Conservation (phyloP, 2,888 invertebrate species). For the Thymelicus sylvestris region DNA sequence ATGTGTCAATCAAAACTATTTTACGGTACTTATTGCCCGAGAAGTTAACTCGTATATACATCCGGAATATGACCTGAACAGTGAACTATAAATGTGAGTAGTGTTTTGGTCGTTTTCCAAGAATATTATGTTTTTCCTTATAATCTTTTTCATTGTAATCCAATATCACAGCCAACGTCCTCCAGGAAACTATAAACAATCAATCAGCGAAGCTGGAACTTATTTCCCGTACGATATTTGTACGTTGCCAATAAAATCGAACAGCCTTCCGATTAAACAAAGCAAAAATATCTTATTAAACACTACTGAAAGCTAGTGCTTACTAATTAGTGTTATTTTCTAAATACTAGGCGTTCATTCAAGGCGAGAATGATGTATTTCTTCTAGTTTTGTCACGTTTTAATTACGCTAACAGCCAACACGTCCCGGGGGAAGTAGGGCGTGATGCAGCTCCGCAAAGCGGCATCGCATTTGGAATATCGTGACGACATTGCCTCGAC, state of each 20-base stretch:
- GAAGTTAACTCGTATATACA: not conserved
- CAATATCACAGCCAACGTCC: not conserved
- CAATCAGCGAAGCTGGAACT: constrained; percentile 18
- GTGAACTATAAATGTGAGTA: not conserved
- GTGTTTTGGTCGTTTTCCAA: not conserved
- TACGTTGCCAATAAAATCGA: not conserved
- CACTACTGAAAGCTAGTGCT: constrained; percentile 3
- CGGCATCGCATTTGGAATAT: constrained; percentile 60
- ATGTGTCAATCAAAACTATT: constrained; percentile 4
- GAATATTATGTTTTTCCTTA: not conserved
- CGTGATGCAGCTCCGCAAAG: constrained; percentile 67
- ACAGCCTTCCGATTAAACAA: constrained; percentile 1
- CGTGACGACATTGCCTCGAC: constrained; percentile 39
- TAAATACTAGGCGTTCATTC: constrained; percentile 43
- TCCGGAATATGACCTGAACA: not conserved
- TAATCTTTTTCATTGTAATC: constrained; percentile 3
- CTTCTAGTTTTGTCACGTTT: constrained; percentile 74
- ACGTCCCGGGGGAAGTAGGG: constrained; percentile 74
- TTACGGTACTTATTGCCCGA: not conserved
- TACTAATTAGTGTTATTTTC: constrained; percentile 24
- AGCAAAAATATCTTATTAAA: not conserved
- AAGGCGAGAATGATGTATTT: constrained; percentile 62
- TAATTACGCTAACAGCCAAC: constrained; percentile 81
- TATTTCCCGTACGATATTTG: constrained; percentile 14
- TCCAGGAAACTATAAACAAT: constrained; percentile 11